Evolutionary conservation across 1,140 invertebrate species (phyloP), one percentile per base, ranked within the genome.

Genomic region (Helicoverpa armigera): DNA sequence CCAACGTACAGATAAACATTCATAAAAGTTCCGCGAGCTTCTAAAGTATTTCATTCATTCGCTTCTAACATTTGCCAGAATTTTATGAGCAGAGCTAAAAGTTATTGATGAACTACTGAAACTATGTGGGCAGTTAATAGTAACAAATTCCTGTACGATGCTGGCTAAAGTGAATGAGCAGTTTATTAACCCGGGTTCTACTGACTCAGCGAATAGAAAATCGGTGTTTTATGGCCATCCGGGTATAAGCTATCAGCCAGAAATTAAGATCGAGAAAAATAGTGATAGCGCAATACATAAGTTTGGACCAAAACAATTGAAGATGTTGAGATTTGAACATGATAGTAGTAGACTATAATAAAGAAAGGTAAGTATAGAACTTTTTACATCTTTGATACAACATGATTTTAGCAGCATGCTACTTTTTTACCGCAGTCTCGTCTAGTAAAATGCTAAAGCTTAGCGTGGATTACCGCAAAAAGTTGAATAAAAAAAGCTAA

Each of bases 71-170:
- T 12, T 14, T 35, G 31, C 60, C 53, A 54, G 4, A 31, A 63
- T 63, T 63, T 63, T 63, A 63, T 29, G 60, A 63, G 11, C 60
- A 14, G 12, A 29, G 12, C 60, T 63, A 13, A 63, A 63, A 31
- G 31, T 63, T 16, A 65, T 65, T 65, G 61, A 43, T 65, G 61
- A 43, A 43, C 5, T 48, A n/a, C 14, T 31, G 35, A 65, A 65
- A 65, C 31, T 63, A 63, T 43, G 31, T 65, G 31, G 31, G n/a
- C 14, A 14, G 14, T 48, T 16, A 65, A 14, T 43, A 65, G 61
- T 65, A 65, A n/a, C 1, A n/a, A 65, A 65, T 65, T 48, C 14
- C 61, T 10, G n/a, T 43, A 35, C n/a, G 14, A 65, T 31, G 14
- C 61, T 13, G n/a, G 7, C 43, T 48, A 16, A 35, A 7, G n/a